phyloP scores from a whole-genome alignment of 2,797 vertebrate species.

The Chelon labrosus region DNA sequence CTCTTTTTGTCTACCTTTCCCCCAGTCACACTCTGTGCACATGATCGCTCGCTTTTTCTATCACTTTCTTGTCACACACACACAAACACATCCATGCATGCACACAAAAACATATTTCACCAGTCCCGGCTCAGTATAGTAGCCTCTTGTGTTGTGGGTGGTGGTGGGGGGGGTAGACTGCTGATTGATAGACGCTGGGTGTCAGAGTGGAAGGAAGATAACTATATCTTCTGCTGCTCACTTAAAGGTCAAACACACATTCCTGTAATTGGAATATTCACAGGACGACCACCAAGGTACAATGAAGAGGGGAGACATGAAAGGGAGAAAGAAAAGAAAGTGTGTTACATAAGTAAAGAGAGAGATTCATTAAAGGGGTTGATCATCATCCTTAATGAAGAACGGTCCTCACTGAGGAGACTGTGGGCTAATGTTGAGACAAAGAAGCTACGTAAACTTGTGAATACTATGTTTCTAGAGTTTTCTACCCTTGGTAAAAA shows the following conservation, averaged over 20 bases:
- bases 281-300: conserved; percentile 84
- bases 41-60: conserved; percentile 30
- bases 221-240: conserved; percentile 96
- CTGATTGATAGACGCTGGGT: conserved; percentile 97
- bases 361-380: conserved; percentile 62
- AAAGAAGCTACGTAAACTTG: conserved; percentile 53
- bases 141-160: conserved; percentile 25
- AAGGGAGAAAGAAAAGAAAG: conserved; percentile 31
- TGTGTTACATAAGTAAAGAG: conserved; percentile 75
- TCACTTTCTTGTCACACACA: conserved; percentile 25
- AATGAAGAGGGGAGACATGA: conserved; percentile 47
- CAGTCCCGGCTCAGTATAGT: conserved; percentile 35
- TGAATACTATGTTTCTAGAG: conserved; percentile 26
- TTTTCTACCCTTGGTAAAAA: not conserved
- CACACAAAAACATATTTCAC: conserved; percentile 19
- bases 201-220: conserved; percentile 95
- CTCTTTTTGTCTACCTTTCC: conserved; percentile 85
- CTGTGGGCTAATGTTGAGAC: conserved; percentile 47
- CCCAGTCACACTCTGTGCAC: conserved; percentile 84
- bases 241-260: conserved; percentile 96
- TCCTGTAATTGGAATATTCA: conserved; percentile 93
- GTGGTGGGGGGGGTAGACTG: conserved; percentile 75
- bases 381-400: conserved; percentile 49
- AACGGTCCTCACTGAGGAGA: conserved; percentile 16
- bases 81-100: not conserved